A percentile compares a stretch with the other conserved stretches of the same genome.
These are phyloP conservation scores for Streblospio benedicti DNA, from an alignment of 1,140 invertebrate species.

Conservation along the genomic window DNA sequence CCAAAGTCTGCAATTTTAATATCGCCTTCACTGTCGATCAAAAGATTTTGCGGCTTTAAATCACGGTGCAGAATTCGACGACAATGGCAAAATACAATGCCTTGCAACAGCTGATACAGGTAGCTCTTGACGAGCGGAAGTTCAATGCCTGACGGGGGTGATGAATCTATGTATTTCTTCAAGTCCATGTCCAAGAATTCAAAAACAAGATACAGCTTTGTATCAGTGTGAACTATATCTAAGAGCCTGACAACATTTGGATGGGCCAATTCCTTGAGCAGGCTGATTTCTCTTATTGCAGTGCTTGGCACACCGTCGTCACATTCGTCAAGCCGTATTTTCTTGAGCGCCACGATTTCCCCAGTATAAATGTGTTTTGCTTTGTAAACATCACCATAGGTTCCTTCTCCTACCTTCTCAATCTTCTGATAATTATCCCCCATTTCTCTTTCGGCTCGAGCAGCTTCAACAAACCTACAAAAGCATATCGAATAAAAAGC, in stretches of 20 bases:
- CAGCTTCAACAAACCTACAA: no score
- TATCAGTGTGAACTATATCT: conserved; percentile 95
- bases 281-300: conserved; percentile 82
- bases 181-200: conserved; percentile 96
- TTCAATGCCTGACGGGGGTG: conserved; percentile 30
- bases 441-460: no score
- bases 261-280: conserved; percentile 81
- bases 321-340: conserved; percentile 90
- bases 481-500: no score
- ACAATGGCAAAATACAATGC: conserved; percentile 90
- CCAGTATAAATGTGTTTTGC: conserved; percentile 73
- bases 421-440: conserved; percentile 76
- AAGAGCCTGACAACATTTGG: conserved; percentile 79
- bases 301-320: conserved; percentile 88
- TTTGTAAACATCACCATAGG: conserved; percentile 95
- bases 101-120: conserved; percentile 80
- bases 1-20: conserved; percentile 98
- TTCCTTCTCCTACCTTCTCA: conserved; percentile 92
- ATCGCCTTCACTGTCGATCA: conserved; percentile 50
- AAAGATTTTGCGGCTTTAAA: conserved; percentile 94
- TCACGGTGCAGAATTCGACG: conserved; percentile 89
- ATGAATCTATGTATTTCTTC: conserved; percentile 90
- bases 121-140: conserved; percentile 50
- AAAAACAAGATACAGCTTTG: conserved; percentile 88
- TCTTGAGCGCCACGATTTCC: conserved; percentile 85